Evolutionary conservation across 1,140 invertebrate genomes (phyloP), one percentile per base, ranked within the genome.

Genomic region (Oryctes rhinoceros): DNA sequence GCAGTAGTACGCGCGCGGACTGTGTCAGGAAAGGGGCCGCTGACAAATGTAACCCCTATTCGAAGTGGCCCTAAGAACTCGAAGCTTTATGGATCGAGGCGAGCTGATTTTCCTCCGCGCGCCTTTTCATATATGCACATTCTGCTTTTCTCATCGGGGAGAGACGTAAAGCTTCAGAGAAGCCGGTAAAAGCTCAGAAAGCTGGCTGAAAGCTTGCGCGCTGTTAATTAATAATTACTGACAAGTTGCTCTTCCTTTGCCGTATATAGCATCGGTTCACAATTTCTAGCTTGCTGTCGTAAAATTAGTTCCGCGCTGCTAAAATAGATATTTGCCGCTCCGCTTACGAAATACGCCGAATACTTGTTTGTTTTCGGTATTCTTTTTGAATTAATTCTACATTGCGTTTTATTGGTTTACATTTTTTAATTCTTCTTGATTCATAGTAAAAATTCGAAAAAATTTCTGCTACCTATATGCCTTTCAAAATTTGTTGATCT

Each of bases 151-250:
- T 78, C 49, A n/a, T 78, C 49, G 44, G 76, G 83, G 86, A 86
- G 79, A 85, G 86, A 86, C 84, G 85, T 84, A 84, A 86, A 86
- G 85, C 84, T 85, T 83, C 81, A 79, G 81, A 81, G 85, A 86
- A 87, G 86, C 86, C 87, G 88, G 87, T 88, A 88, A 88, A 88
- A 88, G 88, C 88, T 87, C 85, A 88, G 87, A 89, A 87, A 89
- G 87, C 87, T 85, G 86, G 84, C 86, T 88, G 87, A 89, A 88
- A 88, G 87, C 88, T 86, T 83, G 87, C 65, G 87, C 83, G 86
- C 85, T 87, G 88, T 89, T 89, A 89, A 89, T 89, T 89, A 89
- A 88, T 89, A 89, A 89, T 89, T 89, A 89, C 87, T 87, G 87
- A 86, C 87, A 88, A 88, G 85, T 88, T 87, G 86, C 86, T 87